Conservation (phyloP, 2,797 vertebrate genomes). For the Gallinago nigripennis region DNA sequence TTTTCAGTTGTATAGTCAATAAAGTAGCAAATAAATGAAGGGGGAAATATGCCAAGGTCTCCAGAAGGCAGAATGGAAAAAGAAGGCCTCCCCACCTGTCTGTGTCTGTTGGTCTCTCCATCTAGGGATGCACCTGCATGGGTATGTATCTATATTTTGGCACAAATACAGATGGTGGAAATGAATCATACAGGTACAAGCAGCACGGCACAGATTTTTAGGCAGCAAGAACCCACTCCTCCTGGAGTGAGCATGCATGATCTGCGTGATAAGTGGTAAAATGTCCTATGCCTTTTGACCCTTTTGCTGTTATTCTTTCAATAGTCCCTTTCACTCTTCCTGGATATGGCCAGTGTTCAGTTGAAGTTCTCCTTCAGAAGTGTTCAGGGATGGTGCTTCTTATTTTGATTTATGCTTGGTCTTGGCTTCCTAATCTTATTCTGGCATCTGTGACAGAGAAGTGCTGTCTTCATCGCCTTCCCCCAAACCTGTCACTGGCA, state of each 20-base stretch:
- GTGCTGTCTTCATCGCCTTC: background rate
- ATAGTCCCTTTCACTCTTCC: background rate
- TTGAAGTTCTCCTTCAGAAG: background rate
- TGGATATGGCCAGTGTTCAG: background rate
- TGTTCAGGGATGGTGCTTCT: background rate
- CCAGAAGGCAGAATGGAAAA: slow-evolving; percentile 32
- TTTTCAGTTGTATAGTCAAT: background rate
- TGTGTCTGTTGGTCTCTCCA: background rate
- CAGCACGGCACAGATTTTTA: slow-evolving; percentile 12
- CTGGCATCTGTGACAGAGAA: background rate
- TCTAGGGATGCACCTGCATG: slow-evolving; percentile 14
- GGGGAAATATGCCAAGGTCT: slow-evolving; percentile 35
- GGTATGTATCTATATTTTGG: background rate
- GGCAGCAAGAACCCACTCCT: background rate
- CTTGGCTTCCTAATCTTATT: background rate
- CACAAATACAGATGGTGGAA: slow-evolving; percentile 1
- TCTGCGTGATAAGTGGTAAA: background rate
- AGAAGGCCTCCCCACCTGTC: background rate
- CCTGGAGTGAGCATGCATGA: background rate
- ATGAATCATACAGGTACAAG: slow-evolving; percentile 6
- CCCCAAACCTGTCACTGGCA: background rate
- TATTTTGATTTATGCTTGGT: background rate
- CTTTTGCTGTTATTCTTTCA: background rate
- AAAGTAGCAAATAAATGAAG: slow-evolving; percentile 5
- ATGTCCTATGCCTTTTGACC: background rate